Conservation (phyloP, 1,140 invertebrate genomes). For the Bactericera cockerelli region DNA sequence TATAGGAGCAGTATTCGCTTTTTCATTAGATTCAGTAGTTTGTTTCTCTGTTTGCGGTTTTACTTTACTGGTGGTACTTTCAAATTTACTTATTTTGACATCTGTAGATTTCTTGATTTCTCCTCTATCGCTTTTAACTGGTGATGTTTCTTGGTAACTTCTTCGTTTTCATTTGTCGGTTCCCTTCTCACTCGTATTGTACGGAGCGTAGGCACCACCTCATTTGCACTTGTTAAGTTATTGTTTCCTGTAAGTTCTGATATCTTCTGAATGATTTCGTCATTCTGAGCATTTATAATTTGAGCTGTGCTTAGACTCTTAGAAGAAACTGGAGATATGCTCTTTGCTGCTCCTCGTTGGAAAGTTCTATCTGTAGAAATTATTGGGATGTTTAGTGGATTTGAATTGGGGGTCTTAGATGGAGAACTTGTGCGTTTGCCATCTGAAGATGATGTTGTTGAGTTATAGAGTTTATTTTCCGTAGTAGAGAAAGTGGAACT, state of each 20-base stretch:
- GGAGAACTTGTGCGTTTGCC: background rate
- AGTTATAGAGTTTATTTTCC: too few relatives aligned
- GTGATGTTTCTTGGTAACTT: background rate
- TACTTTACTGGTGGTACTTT: background rate
- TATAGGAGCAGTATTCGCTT: too few relatives aligned
- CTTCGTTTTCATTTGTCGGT: background rate
- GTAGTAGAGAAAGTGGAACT: too few relatives aligned
- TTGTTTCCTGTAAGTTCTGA: background rate
- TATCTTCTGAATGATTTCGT: slow-evolving; percentile 1
- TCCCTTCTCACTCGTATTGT: background rate
- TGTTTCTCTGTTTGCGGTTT: too few relatives aligned
- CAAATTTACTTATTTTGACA: background rate
- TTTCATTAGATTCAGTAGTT: too few relatives aligned
- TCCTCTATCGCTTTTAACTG: background rate
- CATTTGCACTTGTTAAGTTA: background rate
- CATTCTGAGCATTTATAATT: background rate
- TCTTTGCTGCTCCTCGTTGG: background rate
- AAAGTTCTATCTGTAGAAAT: slow-evolving; percentile 6
- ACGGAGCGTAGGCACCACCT: background rate
- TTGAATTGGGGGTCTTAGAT: background rate
- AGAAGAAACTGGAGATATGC: background rate
- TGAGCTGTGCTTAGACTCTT: background rate
- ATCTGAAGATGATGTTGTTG: too few relatives aligned
- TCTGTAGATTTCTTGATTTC: background rate
- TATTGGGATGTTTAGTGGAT: background rate